Evolutionary conservation across 2,113 vertebrate genomes (phyloP).

Genomic region (Setophaga coronata): DNA sequence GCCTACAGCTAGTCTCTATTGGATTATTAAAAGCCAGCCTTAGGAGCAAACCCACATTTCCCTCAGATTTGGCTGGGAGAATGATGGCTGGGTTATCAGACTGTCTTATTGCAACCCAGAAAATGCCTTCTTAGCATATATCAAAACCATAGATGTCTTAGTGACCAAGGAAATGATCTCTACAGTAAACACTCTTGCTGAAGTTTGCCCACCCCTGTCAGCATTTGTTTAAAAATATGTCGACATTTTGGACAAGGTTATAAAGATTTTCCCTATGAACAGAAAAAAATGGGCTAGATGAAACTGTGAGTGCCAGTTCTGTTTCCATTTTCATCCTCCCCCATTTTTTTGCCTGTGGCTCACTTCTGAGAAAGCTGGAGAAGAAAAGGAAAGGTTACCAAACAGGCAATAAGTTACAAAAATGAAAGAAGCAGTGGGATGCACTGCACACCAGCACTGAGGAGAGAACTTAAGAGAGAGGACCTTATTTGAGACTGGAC

Average conservation of each 20-base stretch:
- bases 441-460: not conserved
- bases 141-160: not conserved
- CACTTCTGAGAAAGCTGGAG: not conserved
- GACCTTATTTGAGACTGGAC: not conserved
- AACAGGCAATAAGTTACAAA: not conserved
- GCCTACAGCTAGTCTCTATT: conserved; percentile 27
- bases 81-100: not conserved
- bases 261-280: not conserved
- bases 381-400: conserved; percentile 19
- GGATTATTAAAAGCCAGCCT: not conserved
- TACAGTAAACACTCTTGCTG: conserved; percentile 5
- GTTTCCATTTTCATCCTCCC: not conserved
- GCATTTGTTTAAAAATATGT: conserved; percentile 51
- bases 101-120: not conserved
- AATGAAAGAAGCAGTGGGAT: not conserved
- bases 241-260: conserved; percentile 47
- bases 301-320: not conserved
- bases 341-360: not conserved
- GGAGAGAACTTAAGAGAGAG: not conserved
- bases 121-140: conserved; percentile 39
- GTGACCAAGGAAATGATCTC: conserved; percentile 9
- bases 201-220: conserved; percentile 35
- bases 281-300: conserved; percentile 8
- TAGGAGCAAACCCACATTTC: conserved; percentile 9
- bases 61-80: not conserved